phyloP scores from a whole-genome alignment of 2,797 vertebrate genomes.

The Syndactyla subalaris region DNA sequence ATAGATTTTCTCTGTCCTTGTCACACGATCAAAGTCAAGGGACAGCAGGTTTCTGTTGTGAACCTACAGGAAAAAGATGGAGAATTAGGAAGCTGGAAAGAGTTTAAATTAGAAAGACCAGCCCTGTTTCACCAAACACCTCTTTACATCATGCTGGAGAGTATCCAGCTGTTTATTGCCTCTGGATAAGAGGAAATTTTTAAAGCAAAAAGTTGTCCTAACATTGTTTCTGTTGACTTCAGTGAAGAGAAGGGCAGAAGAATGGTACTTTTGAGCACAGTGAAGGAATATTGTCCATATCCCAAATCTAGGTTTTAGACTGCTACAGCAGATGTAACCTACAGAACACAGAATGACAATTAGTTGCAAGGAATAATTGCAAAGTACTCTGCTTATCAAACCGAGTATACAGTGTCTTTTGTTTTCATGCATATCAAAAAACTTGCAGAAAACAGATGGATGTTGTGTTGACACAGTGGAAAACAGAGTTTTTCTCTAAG shows the following conservation, averaged over 20 bases:
- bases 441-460: neutral
- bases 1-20: slow-evolving; percentile 97
- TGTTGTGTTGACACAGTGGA: neutral
- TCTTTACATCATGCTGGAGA: neutral
- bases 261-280: neutral
- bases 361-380: neutral
- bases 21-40: slow-evolving; percentile 96
- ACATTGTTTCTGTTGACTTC: neutral
- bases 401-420: neutral
- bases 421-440: neutral
- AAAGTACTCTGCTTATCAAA: neutral
- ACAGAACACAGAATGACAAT: neutral
- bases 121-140: neutral
- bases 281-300: neutral
- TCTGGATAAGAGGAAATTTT: neutral
- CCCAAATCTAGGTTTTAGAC: neutral
- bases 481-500: neutral
- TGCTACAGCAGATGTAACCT: neutral
- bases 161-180: neutral
- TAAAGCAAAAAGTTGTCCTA: neutral
- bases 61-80: slow-evolving; percentile 79
- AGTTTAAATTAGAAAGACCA: neutral
- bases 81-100: neutral
- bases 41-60: slow-evolving; percentile 97
- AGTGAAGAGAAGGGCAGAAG: neutral